phyloP scores from a whole-genome alignment of 2,113 vertebrate species.

The Notiomystis cincta region DNA sequence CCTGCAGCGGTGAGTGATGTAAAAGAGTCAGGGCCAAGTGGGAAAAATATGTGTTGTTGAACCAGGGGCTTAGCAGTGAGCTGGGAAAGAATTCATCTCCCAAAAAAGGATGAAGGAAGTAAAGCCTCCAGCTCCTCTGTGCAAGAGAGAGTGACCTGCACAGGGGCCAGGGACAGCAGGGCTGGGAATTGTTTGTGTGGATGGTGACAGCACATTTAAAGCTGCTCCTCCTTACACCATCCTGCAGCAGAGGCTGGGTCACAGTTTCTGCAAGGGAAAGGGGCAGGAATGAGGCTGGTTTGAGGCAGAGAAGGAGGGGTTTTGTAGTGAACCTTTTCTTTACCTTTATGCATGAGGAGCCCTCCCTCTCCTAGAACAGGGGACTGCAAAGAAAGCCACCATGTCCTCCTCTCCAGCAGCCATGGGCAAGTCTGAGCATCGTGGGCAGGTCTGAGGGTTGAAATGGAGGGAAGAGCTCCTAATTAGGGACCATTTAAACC shows the following conservation, averaged over 20 bases:
- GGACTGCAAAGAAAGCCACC: neutral
- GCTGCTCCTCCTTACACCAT: neutral
- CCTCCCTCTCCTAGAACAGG: neutral
- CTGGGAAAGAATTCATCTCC: constrained; percentile 4
- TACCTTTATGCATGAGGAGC: neutral
- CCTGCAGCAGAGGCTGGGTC: neutral
- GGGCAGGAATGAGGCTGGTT: neutral
- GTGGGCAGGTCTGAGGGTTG: fast-evolving
- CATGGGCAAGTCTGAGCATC: neutral
- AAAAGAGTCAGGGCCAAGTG: neutral
- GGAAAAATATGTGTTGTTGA: neutral
- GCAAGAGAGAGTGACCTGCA: neutral
- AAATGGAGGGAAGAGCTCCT: neutral
- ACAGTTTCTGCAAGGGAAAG: fast-evolving
- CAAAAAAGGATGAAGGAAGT: neutral
- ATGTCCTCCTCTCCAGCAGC: neutral
- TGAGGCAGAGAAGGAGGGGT: neutral
- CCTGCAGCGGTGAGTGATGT: neutral
- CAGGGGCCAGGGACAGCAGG: neutral
- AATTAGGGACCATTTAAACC: neutral
- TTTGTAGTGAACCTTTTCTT: neutral
- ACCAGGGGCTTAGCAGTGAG: constrained; percentile 4
- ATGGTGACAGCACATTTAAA: neutral
- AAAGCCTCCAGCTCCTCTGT: neutral
- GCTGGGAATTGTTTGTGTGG: neutral